Conservation (phyloP, 1,140 invertebrate genomes). For the Gonatopus flavifemur region DNA sequence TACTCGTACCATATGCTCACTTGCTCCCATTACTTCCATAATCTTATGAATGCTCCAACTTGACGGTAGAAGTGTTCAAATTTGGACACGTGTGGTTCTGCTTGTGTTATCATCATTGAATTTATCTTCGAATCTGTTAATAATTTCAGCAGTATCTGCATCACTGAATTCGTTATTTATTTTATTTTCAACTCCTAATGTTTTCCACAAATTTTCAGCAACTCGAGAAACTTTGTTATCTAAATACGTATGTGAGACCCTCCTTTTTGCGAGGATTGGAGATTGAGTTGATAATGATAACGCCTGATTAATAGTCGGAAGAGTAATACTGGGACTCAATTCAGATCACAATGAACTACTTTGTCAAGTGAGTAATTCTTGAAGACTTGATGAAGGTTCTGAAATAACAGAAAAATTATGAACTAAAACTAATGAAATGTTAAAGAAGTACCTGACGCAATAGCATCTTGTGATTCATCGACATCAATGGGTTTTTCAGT, state of each 20-base stretch:
- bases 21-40: slow-evolving; percentile 11
- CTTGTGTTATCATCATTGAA: slow-evolving; percentile 12
- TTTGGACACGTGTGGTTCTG: slow-evolving; percentile 8
- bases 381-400: slow-evolving; percentile 14
- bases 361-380: slow-evolving; percentile 16
- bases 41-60: slow-evolving; percentile 11
- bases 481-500: slow-evolving; percentile 2
- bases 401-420: slow-evolving; percentile 6
- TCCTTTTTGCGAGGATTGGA: slow-evolving; percentile 7
- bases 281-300: slow-evolving; percentile 17
- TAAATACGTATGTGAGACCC: background rate
- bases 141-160: slow-evolving; percentile 11
- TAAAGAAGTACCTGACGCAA: slow-evolving; percentile 11
- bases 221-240: slow-evolving; percentile 12
- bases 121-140: slow-evolving; percentile 11
- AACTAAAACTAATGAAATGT: slow-evolving; percentile 12
- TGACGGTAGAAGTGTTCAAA: slow-evolving; percentile 11
- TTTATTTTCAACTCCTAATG: slow-evolving; percentile 5
- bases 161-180: slow-evolving; percentile 3
- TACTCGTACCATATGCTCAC: slow-evolving; percentile 8
- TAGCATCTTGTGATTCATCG: slow-evolving; percentile 10
- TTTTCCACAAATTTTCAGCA: slow-evolving; percentile 6
- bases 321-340: slow-evolving; percentile 14
- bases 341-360: slow-evolving; percentile 16
- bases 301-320: slow-evolving; percentile 15